Conservation (phyloP, 2,113 vertebrate species). For the Ctenodactylus gundi region DNA sequence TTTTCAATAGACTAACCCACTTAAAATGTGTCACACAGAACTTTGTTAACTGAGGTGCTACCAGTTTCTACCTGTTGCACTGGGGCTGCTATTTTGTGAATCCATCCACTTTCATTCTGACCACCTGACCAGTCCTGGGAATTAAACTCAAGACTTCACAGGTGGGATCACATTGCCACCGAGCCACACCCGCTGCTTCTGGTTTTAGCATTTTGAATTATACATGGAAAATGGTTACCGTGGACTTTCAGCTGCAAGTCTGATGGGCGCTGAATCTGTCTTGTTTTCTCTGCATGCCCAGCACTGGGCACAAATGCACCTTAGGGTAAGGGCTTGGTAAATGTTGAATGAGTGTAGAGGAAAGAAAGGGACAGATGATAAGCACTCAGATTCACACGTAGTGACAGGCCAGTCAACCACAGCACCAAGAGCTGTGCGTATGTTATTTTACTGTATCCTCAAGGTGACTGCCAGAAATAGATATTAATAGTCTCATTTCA, state of each 20-base stretch:
- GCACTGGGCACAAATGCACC: neutral
- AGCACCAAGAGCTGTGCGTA: neutral
- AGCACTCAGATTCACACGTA: neutral
- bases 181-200: neutral
- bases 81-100: neutral
- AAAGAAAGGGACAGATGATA: neutral
- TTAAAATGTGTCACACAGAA: neutral
- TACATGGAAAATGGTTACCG: neutral
- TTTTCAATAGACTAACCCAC: neutral
- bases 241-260: neutral
- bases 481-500: slow-evolving; percentile 40
- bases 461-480: slow-evolving; percentile 47
- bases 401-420: neutral
- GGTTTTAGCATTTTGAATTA: neutral
- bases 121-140: neutral
- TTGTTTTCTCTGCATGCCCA: neutral
- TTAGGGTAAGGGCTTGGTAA: neutral
- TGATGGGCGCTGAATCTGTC: neutral
- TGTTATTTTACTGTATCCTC: slow-evolving; percentile 48
- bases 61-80: neutral
- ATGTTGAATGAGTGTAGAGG: neutral
- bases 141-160: neutral
- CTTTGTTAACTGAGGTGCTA: neutral
- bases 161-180: neutral
- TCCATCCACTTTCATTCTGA: neutral